Evolutionary conservation across 2,888 invertebrate species (phyloP), one percentile per base, ranked within the genome.

Genomic region (Synanthedon myopaeformis): DNA sequence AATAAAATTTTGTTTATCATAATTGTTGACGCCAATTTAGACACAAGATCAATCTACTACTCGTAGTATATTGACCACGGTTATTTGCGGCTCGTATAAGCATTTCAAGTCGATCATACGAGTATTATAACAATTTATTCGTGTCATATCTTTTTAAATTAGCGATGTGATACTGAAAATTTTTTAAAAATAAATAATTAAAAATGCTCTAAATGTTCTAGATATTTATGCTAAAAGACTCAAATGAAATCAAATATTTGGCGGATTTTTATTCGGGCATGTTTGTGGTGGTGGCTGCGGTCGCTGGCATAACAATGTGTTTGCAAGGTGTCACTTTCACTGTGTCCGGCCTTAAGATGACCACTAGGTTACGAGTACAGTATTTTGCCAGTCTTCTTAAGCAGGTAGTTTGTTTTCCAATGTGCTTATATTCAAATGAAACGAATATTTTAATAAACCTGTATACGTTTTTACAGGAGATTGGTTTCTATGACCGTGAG

Each of bases 271-370:
- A 92, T 64, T 89, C 92, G 0, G 87, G 91, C 1, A 78, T 92
- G 60, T 93, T 93, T 69, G 70, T 93, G 12, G 80, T 89, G 13
- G 90, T 93, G 52, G 94, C 93, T 0, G 69, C 92, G 0, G 66
- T 91, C 2, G 91, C 92, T 2, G 93, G 93, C 0, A 59, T 91
- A 1, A 90, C 92, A 4, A 92, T 91, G 61, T 91, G 92, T 64
- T 70, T 92, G 0, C 93, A 93, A 73, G 90, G 92, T 59, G 91
- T 90, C 59, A 90, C 92, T 72, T 95, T 95, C 69, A 93, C 92
- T 1, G 82, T 90, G 23, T 92, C 95, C 0, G 95, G 95, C 0
- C 92, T 94, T 2, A 90, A 89, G 54, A 89, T 96, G 82, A 96
- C 95, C 0, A 88, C 92, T 1, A 82, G 95, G 51, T 67, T 91